Evolutionary conservation across 2,797 vertebrate species (phyloP).

Genomic region (Eurystomus glaucurus): DNA sequence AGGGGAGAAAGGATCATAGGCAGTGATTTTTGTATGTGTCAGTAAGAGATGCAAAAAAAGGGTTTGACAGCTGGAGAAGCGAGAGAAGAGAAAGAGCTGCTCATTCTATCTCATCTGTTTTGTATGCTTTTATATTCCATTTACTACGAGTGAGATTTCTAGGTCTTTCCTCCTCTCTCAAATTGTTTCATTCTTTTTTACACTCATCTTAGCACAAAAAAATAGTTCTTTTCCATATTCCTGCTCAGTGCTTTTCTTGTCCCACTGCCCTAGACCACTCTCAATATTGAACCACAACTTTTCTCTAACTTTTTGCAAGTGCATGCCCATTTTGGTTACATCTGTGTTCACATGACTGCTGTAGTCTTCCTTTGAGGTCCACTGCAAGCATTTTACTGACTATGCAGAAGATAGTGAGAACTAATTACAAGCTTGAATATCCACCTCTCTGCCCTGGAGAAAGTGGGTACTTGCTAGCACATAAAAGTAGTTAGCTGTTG

Average conservation of each 20-base stretch:
- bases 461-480: not conserved
- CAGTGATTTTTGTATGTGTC: constrained; percentile 36
- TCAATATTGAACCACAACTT: not conserved
- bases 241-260: not conserved
- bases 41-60: constrained; percentile 25
- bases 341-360: not conserved
- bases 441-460: not conserved
- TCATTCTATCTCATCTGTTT: constrained; percentile 29
- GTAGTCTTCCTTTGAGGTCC: not conserved
- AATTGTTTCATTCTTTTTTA: not conserved
- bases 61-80: not conserved
- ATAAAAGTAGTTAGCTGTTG: not conserved
- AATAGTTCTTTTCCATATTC: not conserved
- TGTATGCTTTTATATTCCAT: constrained; percentile 22
- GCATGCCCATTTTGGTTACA: not conserved
- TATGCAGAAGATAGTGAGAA: not conserved
- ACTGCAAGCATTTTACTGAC: not conserved
- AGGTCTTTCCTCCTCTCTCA: not conserved
- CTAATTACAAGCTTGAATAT: not conserved
- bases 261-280: fast-evolving
- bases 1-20: constrained; percentile 38
- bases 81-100: not conserved
- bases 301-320: not conserved
- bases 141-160: not conserved
- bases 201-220: not conserved